Evolutionary conservation across 1,140 invertebrate species (phyloP), one percentile per base, ranked within the genome.

Genomic region (Achroia grisella): DNA sequence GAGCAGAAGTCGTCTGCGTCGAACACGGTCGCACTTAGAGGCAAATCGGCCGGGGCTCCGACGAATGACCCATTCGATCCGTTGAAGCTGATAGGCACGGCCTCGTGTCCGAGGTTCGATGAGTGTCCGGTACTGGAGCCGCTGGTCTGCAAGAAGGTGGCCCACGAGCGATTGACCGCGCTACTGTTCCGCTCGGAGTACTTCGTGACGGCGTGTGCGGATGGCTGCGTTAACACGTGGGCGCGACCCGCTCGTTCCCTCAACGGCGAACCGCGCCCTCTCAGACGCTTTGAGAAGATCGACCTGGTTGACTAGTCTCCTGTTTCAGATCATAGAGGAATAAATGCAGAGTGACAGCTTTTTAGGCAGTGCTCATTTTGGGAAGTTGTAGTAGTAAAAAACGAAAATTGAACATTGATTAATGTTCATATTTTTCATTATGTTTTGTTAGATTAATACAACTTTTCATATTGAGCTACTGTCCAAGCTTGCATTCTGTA

Each of bases 211-310:
- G 97, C 97, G 44, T 99, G 97, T 88, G 97, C 99, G 79, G 98
- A 99, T 88, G 98, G 98, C 57, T 95, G 95, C 79, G 94, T 99
- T 29, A 97, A 97, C 84, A 99, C 97, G 36, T 99, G 97, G 97
- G 96, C 96, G 50, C 88, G 98, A 59, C 98, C 98, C 50, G 92
- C 50, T 32, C 60, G 62, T 14, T 32, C 56, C 14, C 50, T 39
- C 39, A 62, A 60, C 63, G 93, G 64, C 9, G 62, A 71, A 37
- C 51, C 67, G 14, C 64, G 72, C 11, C 40, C 60, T 42, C 42
- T 37, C 8, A 42, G 60, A 4, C 36, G 41, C 17, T 10, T 47
- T 42, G 71, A 76, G 32, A 41, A 62, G 28, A 47, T 56, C 40
- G 65, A 78, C 41, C 62, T 63, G n/a, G 58, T 63, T 2, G 77